phyloP scores from a whole-genome alignment of 2,888 invertebrate species.

The Selenia dentaria region DNA sequence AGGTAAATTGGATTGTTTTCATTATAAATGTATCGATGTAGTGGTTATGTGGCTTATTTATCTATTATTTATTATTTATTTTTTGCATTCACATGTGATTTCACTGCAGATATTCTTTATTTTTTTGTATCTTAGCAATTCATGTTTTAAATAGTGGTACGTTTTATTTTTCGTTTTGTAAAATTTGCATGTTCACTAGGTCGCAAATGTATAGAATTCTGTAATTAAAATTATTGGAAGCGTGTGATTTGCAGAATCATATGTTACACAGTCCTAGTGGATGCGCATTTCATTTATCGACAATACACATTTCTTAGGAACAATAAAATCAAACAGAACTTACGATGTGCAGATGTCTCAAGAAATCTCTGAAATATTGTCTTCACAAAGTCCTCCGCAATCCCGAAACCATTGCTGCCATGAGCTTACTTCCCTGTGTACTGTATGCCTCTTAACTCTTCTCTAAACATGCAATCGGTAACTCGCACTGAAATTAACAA shows the following conservation, averaged over 20 bases:
- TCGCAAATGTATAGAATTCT: slow-evolving; percentile 28
- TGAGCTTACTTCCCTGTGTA: slow-evolving; percentile 1
- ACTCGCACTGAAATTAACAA: slow-evolving; percentile 1
- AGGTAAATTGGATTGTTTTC: slow-evolving; percentile 68
- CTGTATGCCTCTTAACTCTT: slow-evolving; percentile 3
- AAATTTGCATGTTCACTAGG: slow-evolving; percentile 63
- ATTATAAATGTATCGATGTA: slow-evolving; percentile 57
- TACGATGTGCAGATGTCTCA: slow-evolving; percentile 4
- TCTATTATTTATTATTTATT: slow-evolving; percentile 77
- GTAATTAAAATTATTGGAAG: slow-evolving; percentile 54
- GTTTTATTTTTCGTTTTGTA: slow-evolving; percentile 32
- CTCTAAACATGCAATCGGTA: neutral
- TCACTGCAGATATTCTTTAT: slow-evolving; percentile 73
- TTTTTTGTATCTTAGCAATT: slow-evolving; percentile 64
- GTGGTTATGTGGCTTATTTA: slow-evolving; percentile 83
- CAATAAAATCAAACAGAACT: slow-evolving; percentile 4
- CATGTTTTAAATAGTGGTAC: slow-evolving; percentile 58
- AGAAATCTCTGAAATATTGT: slow-evolving; percentile 2
- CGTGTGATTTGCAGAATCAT: slow-evolving; percentile 47
- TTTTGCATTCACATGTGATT: slow-evolving; percentile 85
- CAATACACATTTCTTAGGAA: slow-evolving; percentile 18
- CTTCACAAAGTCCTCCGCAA: slow-evolving; percentile 5
- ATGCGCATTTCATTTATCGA: slow-evolving; percentile 79
- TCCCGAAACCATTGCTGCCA: slow-evolving; percentile 3
- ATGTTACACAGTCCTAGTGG: slow-evolving; percentile 51